Conservation (phyloP, 2,888 invertebrate species). For the Altica lythri region DNA sequence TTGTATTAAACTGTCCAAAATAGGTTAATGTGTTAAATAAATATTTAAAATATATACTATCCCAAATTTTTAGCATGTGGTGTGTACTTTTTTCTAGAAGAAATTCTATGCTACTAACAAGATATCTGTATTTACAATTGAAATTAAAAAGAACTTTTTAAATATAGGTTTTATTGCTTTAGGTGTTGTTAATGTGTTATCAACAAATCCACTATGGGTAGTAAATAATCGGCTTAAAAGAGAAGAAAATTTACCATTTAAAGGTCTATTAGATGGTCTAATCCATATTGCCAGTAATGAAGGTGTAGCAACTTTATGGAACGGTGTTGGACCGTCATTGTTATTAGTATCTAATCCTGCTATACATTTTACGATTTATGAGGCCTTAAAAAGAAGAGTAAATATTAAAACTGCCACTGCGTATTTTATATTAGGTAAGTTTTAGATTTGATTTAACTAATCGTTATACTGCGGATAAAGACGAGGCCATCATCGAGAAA, state of each 20-base stretch:
- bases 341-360: conserved; percentile 87
- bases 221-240: conserved; percentile 86
- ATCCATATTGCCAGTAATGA: conserved; percentile 72
- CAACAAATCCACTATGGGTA: conserved; percentile 91
- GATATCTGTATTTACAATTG: no score
- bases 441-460: no score
- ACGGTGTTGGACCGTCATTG: conserved; percentile 83
- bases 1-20: no score
- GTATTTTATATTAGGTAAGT: conserved; percentile 63
- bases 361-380: conserved; percentile 91
- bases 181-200: conserved; percentile 81
- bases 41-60: no score
- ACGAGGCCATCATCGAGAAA: no score
- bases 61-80: no score
- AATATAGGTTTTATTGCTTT: conserved; percentile 69
- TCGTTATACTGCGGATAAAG: no score
- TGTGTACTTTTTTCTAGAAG: no score
- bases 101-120: no score
- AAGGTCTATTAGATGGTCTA: conserved; percentile 68
- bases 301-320: conserved; percentile 79
- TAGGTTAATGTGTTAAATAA: no score
- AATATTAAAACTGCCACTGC: conserved; percentile 62
- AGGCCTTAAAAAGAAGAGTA: conserved; percentile 77
- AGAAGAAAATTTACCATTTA: conserved; percentile 54
- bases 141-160: no score